Percentiles rank a stretch among this genome's conserved stretches.
Evolutionary conservation across 35 echinoderm and acorn worm species (phyloP).

Genomic region (Lytechinus pictus): DNA sequence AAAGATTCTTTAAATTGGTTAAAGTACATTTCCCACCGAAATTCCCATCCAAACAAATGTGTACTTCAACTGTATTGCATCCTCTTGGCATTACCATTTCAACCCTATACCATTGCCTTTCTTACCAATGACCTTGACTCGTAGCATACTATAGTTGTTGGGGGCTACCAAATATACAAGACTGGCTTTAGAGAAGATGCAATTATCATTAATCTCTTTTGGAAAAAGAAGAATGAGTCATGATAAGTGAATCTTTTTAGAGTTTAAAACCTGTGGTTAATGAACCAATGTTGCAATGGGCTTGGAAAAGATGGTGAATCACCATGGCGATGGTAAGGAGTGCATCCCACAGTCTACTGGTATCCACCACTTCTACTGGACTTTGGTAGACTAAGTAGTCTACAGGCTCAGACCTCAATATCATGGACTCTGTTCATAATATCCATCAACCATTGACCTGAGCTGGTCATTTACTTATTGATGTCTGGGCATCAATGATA

Average conservation of each 20-base stretch:
- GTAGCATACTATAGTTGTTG: neutral
- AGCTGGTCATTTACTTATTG: too few species aligned
- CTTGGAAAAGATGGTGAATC: neutral
- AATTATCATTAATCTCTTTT: conserved; percentile 14
- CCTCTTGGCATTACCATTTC: neutral
- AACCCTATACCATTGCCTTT: neutral
- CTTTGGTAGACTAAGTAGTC: neutral
- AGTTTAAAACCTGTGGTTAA: neutral
- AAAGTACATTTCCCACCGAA: too few species aligned
- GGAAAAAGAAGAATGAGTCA: conserved; percentile 18
- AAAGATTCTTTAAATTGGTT: too few species aligned
- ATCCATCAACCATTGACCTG: too few species aligned
- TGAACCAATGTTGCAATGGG: neutral
- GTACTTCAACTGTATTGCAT: neutral
- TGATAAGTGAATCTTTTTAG: neutral
- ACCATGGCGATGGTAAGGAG: neutral
- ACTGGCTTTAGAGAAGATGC: neutral
- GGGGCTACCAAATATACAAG: neutral
- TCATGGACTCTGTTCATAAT: too few species aligned
- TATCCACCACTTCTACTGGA: neutral
- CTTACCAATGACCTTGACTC: neutral
- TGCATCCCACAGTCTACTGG: conserved; percentile 7
- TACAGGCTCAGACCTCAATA: neutral
- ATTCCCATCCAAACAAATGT: too few species aligned
- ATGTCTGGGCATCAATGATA: too few species aligned